A percentile compares a stretch with the other conserved stretches of the same genome.
Conservation (phyloP, 2,797 vertebrate species). For the Zalophus californianus region DNA sequence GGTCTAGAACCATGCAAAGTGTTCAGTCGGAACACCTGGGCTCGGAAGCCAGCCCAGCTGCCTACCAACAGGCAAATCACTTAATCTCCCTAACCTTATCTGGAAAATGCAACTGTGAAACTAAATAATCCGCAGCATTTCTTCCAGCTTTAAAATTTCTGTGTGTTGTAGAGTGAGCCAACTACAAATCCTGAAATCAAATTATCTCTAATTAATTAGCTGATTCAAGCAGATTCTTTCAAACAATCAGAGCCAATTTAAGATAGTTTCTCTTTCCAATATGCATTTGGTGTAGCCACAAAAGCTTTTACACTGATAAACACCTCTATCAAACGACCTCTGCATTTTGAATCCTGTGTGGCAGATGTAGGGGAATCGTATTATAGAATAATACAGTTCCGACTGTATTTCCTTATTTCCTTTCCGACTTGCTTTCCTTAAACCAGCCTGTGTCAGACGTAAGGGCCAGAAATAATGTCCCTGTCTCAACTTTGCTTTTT, state of each 20-base stretch:
- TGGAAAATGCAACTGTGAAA: neutral
- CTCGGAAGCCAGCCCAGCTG: neutral
- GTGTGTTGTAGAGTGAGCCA: neutral
- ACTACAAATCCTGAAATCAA: neutral
- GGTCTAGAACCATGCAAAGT: neutral
- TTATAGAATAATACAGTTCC: neutral
- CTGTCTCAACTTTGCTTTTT: neutral
- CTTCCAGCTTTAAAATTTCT: neutral
- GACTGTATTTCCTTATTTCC: no score
- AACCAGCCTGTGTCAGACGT: neutral
- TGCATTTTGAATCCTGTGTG: neutral
- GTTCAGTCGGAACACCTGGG: neutral
- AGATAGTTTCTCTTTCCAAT: neutral
- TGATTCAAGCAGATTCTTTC: neutral
- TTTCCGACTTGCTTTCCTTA: neutral
- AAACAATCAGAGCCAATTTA: neutral
- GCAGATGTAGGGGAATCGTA: neutral
- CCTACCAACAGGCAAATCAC: neutral
- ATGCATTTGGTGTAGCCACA: neutral
- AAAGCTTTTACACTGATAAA: neutral
- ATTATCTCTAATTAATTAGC: neutral
- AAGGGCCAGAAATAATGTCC: neutral
- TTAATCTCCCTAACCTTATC: neutral
- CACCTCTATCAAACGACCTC: neutral
- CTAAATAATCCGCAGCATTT: neutral